phyloP scores from a whole-genome alignment of 2,797 vertebrate species.

The Gymnothorax reevesii region DNA sequence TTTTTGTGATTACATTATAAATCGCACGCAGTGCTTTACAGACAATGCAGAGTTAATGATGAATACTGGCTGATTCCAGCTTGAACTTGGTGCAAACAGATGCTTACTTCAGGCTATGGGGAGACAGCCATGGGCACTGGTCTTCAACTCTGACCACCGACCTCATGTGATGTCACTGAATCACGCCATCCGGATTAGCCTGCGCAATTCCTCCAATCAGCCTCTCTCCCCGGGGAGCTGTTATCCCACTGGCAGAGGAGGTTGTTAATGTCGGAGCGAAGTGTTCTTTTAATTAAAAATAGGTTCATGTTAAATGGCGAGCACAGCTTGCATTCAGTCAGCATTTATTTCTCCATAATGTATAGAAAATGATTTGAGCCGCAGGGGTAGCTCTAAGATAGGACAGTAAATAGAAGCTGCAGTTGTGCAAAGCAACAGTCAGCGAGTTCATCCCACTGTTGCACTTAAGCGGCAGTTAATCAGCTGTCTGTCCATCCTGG shows the following conservation, averaged over 20 bases:
- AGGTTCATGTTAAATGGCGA: not conserved
- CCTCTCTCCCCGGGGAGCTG: not conserved
- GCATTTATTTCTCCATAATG: not conserved
- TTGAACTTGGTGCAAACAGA: not conserved
- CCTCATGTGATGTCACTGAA: not conserved
- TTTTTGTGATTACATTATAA: no score
- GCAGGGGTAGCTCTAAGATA: not conserved
- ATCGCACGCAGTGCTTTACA: no score
- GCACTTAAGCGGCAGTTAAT: not conserved
- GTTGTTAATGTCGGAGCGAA: not conserved
- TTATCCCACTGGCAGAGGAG: not conserved
- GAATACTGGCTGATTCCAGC: not conserved
- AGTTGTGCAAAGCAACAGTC: not conserved
- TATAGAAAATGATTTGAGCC: not conserved
- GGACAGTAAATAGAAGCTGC: not conserved
- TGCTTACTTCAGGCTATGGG: not conserved
- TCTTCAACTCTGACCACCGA: not conserved
- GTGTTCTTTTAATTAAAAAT: not conserved
- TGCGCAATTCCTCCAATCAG: not conserved
- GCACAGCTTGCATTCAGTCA: not conserved
- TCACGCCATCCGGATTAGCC: not conserved
- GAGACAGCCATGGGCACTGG: not conserved
- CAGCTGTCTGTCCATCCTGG: not conserved
- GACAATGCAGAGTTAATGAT: not conserved
- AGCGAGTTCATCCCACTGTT: not conserved